Evolutionary conservation across 1,140 invertebrate species (phyloP).

Genomic region (Drosophila ercepeae): DNA sequence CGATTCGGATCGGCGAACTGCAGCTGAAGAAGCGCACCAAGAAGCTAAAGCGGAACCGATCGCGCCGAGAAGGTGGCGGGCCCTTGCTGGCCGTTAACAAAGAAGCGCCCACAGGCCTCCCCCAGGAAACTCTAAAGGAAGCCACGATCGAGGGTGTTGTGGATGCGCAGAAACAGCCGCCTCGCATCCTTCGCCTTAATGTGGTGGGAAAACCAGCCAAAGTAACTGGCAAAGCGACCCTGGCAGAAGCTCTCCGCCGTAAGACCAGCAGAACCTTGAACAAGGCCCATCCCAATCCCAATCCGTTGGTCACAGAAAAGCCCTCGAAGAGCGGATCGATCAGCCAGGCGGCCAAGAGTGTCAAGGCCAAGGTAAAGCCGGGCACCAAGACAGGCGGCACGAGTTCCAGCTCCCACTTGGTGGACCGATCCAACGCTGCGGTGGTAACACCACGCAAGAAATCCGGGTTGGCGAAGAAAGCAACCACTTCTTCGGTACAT

Average conservation of each 20-base stretch:
- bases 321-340: not conserved
- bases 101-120: not conserved
- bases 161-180: not conserved
- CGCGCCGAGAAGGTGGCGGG: slow-evolving; percentile 21
- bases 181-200: slow-evolving; percentile 20
- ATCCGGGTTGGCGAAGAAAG: not conserved
- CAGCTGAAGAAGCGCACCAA: slow-evolving; percentile 51
- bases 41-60: slow-evolving; percentile 47
- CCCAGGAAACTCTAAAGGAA: slow-evolving; percentile 13
- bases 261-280: slow-evolving; percentile 7
- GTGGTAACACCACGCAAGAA: slow-evolving; percentile 8
- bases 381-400: not conserved
- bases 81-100: slow-evolving; percentile 5
- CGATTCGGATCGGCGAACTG: slow-evolving; percentile 46
- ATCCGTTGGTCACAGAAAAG: not conserved
- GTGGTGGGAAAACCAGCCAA: slow-evolving; percentile 29
- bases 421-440: not conserved
- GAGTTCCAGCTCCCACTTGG: not conserved
- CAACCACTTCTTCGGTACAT: not conserved
- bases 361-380: slow-evolving; percentile 24
- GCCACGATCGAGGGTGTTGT: slow-evolving; percentile 22
- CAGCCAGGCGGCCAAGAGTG: not conserved
- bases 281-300: not conserved
- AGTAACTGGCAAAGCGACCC: slow-evolving; percentile 5
- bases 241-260: not conserved